Base-by-base conservation (phyloP, 2,113 vertebrate genomes). In the Solenodon paradoxus region DNA sequence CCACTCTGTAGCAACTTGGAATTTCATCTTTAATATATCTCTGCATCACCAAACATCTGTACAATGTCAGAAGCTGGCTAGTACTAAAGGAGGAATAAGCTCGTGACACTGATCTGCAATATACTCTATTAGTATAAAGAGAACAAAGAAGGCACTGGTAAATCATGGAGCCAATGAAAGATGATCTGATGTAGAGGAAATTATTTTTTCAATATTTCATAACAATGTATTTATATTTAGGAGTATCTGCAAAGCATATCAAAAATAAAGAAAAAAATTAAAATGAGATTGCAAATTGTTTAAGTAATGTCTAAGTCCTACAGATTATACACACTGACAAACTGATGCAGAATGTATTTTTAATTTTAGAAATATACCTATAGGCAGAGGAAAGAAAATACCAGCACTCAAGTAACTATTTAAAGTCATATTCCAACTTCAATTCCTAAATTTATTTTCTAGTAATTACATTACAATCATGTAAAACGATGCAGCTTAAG, bases 401-500 rank as follows among this genome's bases (percentile, higher is more conserved):
- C 32, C 5, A 71, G 45, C 47, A 78, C 69, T 92, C 12, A 45
- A 68, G 32, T 84, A 45, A 38, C 63, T 89, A 92, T 69, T 92
- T 84, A 80, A 64, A 91, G 64, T 86, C 83, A 71, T 71, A 84
- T 64, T 83, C 47, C 40, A 83, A 5, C 89, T 22, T 72, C n/a
- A 59, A 88, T 95, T 88, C 42, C 17, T 16, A 88, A 95, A 95
- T 82, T 88, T 35, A 28, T 81, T 94, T 82, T 81, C 77, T 8
- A 74, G 75, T 47, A 74, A 51, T 61, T 80, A n/a, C 55, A 87
- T 68, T 28, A 51, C 35, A 89, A 95, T 57, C 40, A 75, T 40
- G 12, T 55, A 68, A 28, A n/a, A 92, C 1, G 2, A 92, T 35
- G 24, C 7, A 79, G 55, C 28, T 81, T 81, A 92, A 87, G 49